These are phyloP conservation scores for Todiramphus saurophagus DNA, from an alignment of 2,113 vertebrate species.

Conservation along the genomic window DNA sequence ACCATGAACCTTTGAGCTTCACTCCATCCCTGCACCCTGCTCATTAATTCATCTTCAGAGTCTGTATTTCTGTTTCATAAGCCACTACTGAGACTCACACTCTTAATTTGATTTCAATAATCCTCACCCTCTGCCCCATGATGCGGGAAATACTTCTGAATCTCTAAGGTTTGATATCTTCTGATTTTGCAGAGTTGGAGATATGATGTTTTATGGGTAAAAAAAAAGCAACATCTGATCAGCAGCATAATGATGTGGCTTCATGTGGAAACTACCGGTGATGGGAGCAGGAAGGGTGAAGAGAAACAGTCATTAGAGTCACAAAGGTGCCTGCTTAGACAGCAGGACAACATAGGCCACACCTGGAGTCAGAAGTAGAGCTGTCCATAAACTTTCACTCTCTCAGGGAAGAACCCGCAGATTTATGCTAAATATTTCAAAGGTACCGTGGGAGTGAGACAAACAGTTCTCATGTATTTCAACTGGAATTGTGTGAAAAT, in stretches of 20 bases:
- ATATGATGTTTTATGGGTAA: neutral
- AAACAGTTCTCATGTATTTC: rapidly evolving
- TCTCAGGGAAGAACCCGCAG: neutral
- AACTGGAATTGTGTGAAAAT: neutral
- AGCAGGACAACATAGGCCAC: neutral
- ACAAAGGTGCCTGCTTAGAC: neutral
- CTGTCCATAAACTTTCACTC: neutral
- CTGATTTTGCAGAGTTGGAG: neutral
- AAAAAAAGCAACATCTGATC: neutral
- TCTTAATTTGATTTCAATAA: neutral
- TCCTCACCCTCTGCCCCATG: neutral
- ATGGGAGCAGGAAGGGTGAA: neutral
- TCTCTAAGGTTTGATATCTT: neutral
- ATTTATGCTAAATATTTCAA: neutral
- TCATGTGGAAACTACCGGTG: neutral
- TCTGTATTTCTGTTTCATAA: neutral
- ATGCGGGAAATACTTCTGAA: neutral
- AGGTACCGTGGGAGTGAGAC: neutral
- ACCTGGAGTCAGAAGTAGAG: neutral
- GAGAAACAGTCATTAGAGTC: neutral
- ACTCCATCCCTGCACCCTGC: neutral
- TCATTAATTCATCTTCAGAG: neutral
- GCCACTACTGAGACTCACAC: neutral
- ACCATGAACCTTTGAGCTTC: neutral
- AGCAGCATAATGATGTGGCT: neutral